Percentiles rank a stretch among this genome's conserved stretches.
Conservation (phyloP, 2,113 vertebrate species). For the Aviceda subcristata region DNA sequence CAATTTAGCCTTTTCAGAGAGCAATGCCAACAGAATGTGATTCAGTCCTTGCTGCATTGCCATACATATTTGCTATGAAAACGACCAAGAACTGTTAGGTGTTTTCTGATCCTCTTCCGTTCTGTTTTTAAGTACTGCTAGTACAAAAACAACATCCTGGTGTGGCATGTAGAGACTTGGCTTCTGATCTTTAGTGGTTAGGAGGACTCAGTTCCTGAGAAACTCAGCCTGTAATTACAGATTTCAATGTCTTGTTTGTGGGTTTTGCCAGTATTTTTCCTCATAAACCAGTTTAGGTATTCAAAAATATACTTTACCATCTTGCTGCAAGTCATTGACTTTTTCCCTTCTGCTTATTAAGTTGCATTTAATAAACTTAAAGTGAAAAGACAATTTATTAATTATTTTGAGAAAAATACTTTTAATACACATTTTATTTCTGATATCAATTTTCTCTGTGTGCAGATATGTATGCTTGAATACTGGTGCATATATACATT, state of each 20-base stretch:
- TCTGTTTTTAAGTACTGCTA: too few species aligned
- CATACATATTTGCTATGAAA: too few species aligned
- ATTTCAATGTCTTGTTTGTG: neutral
- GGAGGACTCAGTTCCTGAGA: too few species aligned
- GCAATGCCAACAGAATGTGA: too few species aligned
- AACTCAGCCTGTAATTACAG: constrained; percentile 13
- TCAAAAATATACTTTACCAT: neutral
- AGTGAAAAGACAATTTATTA: neutral
- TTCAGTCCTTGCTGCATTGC: too few species aligned
- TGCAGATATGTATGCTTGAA: neutral
- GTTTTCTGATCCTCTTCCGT: too few species aligned
- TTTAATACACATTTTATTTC: neutral
- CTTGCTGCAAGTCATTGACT: neutral
- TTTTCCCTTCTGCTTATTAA: neutral
- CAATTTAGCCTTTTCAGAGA: too few species aligned
- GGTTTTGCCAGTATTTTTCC: neutral
- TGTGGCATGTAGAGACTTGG: too few species aligned
- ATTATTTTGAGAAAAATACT: neutral
- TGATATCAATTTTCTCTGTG: neutral
- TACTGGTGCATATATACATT: neutral
- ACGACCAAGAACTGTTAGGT: too few species aligned
- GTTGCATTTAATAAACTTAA: neutral
- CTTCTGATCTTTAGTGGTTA: too few species aligned
- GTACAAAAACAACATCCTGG: too few species aligned
- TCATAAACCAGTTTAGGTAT: neutral